Conservation (phyloP, 2,888 invertebrate genomes). For the Heliconius cydno region DNA sequence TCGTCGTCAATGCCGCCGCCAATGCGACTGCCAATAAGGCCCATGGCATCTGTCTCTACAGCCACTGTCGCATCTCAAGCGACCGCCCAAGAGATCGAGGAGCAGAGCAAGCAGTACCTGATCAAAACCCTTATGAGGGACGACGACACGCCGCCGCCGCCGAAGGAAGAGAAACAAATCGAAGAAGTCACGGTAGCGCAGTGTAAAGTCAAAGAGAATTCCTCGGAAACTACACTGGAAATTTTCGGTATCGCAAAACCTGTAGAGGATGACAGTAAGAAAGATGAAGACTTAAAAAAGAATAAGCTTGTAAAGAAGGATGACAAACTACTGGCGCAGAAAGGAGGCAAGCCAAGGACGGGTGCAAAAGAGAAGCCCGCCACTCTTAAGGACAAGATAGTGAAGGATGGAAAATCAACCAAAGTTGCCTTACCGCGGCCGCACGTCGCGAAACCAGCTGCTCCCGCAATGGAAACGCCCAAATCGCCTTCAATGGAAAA, state of each 20-base stretch:
- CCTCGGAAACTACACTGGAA: conserved; percentile 75
- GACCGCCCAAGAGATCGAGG: conserved; percentile 83
- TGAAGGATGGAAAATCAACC: conserved; percentile 70
- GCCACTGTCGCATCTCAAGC: conserved; percentile 78
- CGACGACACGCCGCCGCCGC: conserved; percentile 89
- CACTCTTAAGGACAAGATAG: conserved; percentile 72
- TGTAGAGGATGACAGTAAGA: conserved; percentile 60
- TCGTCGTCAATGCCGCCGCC: conserved; percentile 71
- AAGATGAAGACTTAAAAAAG: conserved; percentile 58
- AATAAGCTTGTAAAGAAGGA: conserved; percentile 58
- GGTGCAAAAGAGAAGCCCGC: conserved; percentile 73
- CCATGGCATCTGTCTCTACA: conserved; percentile 66
- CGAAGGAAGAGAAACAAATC: conserved; percentile 82
- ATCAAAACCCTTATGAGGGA: conserved; percentile 95
- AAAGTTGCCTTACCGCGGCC: conserved; percentile 73
- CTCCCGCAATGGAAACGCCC: conserved; percentile 61
- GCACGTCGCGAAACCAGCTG: conserved; percentile 58
- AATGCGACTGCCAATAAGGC: conserved; percentile 64
- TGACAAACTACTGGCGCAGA: conserved; percentile 66
- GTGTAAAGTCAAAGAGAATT: conserved; percentile 65
- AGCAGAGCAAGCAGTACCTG: conserved; percentile 90
- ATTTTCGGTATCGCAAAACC: conserved; percentile 83
- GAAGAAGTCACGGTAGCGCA: conserved; percentile 80
- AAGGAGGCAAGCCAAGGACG: conserved; percentile 72
- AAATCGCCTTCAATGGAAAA: conserved; percentile 75